A percentile compares a stretch with the other conserved stretches of the same genome.
These are phyloP conservation scores for Cataglyphis rosenhaueri DNA, from an alignment of 2,888 invertebrate genomes.

Conservation along the genomic window DNA sequence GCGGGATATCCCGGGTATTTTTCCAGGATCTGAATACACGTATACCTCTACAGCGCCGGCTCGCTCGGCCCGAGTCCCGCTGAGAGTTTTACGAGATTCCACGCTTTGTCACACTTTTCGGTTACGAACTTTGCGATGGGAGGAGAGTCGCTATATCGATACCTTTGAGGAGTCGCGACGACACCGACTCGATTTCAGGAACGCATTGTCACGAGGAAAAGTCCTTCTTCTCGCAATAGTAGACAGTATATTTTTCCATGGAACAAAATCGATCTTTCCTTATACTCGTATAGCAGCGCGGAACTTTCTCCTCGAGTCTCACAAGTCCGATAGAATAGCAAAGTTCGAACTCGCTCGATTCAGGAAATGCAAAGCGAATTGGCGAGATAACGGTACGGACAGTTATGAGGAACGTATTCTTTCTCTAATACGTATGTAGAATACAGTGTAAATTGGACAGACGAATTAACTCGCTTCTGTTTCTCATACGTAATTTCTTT, in stretches of 20 bases:
- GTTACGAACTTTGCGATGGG: constrained; percentile 61
- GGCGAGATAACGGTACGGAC: background rate
- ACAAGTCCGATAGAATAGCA: background rate
- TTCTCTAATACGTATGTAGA: too few relatives aligned
- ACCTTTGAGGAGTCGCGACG: constrained; percentile 49
- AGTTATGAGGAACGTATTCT: background rate
- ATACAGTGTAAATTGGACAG: background rate
- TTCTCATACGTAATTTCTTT: background rate
- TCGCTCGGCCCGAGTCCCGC: constrained; percentile 29
- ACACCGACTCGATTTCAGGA: constrained; percentile 53
- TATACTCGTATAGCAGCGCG: background rate
- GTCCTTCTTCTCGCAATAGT: constrained; percentile 1
- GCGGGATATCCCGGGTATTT: constrained; percentile 64
- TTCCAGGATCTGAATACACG: constrained; percentile 66
- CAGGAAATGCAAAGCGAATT: constrained; percentile 8
- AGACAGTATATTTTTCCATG: constrained; percentile 47
- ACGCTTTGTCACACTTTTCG: constrained; percentile 69
- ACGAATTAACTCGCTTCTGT: background rate
- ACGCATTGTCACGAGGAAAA: constrained; percentile 42
- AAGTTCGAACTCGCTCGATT: background rate
- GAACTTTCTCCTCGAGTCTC: background rate
- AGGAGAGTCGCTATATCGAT: constrained; percentile 59
- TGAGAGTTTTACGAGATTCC: constrained; percentile 64
- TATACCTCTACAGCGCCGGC: constrained; percentile 36
- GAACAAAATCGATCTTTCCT: constrained; percentile 30